Conservation (phyloP, 2,113 vertebrate species). For the Pygoscelis adeliae region DNA sequence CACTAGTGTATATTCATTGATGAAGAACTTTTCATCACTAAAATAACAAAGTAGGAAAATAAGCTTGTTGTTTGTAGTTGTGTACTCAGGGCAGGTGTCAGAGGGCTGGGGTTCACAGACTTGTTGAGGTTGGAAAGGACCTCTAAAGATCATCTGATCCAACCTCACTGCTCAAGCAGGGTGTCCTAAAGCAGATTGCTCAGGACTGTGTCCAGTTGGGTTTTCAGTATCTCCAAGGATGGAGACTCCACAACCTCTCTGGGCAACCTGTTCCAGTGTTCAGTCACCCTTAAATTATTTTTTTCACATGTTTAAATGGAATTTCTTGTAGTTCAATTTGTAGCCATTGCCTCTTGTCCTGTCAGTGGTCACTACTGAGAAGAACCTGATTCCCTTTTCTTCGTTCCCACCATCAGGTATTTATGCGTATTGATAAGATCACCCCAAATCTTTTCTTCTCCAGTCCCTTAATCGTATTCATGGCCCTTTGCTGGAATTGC, state of each 20-base stretch:
- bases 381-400: background rate
- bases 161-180: background rate
- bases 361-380: background rate
- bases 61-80: background rate
- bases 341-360: background rate
- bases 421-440: background rate
- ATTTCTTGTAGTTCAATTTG: background rate
- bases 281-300: background rate
- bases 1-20: background rate
- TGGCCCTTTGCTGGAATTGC: background rate
- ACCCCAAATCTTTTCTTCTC: background rate
- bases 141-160: background rate
- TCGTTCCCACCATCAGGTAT: background rate
- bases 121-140: background rate
- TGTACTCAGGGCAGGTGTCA: background rate
- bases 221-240: background rate
- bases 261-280: background rate
- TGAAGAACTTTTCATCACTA: background rate
- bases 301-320: background rate
- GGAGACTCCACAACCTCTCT: background rate
- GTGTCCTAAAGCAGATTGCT: background rate
- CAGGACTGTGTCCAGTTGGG: accelerated
- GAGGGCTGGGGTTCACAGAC: background rate
- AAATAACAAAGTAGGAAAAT: background rate
- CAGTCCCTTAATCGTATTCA: background rate